Base-by-base conservation (phyloP, 2,797 vertebrate species). In the Sparus aurata region DNA sequence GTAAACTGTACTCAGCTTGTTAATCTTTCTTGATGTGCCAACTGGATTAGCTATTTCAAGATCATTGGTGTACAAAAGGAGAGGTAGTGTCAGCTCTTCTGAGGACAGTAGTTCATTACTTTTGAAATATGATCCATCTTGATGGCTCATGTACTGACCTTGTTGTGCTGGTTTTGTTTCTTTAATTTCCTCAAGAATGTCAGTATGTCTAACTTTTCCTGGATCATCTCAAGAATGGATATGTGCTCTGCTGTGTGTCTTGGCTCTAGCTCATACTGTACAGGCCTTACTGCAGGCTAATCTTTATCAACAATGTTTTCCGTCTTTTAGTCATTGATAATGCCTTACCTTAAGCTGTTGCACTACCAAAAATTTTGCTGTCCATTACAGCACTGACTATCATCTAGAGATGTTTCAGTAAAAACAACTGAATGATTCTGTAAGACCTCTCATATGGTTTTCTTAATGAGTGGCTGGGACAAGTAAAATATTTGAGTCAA, bases 251-350 rank as follows among this genome's bases (percentile, higher is more conserved):
- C 23, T 57, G 55, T 75, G 18, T 20, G 34, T 49, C 63, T 73
- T 1, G 68, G 27, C 16, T 64, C 50, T n/a, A 76, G 16, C 18
- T 9, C 0, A 76, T 77, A 80, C n/a, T 76, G 17, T 2, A n/a
- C n/a, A n/a, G n/a, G 73, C 12, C 3, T 79, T 49, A 80, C 68
- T 23, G 79, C 55, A 53, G 77, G 77, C 43, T 64, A 73, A 13
- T 84, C 59, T 4, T 69, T 72, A 4, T 76, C 46, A 25, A 58
- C 2, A 25, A 46, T 75, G 61, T 78, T 75, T 67, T 81, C 23
- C 75, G 69, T 38, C 74, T 38, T 9, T 78, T 78, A 1, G 7
- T 41, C 38, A 1, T 53, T 52, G 61, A 78, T 25, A 81, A 58
- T 3, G 38, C 12, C 7, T 8, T 3, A 7, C 72, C 62, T 15